Evolutionary conservation across 2,888 invertebrate genomes (phyloP).

Genomic region (Belgica antarctica): DNA sequence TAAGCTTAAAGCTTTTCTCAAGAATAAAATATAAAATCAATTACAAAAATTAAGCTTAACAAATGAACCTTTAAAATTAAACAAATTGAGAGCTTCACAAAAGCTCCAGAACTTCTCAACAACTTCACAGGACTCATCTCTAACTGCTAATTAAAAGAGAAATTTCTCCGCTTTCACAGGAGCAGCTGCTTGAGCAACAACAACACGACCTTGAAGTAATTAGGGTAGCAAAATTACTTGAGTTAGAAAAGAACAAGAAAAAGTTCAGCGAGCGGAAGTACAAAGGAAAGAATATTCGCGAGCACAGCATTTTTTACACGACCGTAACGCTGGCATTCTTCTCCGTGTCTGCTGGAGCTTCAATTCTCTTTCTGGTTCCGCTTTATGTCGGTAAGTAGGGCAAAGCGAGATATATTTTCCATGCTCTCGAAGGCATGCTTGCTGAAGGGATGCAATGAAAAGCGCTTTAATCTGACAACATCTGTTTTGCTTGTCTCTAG

Average conservation of each 20-base stretch:
- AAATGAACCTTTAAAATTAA: too few relatives aligned
- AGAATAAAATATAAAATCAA: too few relatives aligned
- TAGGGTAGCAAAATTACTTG: slow-evolving; percentile 61
- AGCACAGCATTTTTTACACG: slow-evolving; percentile 69
- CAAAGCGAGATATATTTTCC: background rate
- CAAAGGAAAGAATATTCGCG: slow-evolving; percentile 61
- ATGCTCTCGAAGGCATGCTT: background rate
- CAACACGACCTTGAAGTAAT: slow-evolving; percentile 67
- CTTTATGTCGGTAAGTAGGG: slow-evolving; percentile 59
- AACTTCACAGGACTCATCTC: background rate
- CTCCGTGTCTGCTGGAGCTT: slow-evolving; percentile 70
- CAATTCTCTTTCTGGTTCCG: slow-evolving; percentile 70
- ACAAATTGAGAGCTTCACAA: too few relatives aligned
- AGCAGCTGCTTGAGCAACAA: slow-evolving; percentile 73
- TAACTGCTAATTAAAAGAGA: background rate
- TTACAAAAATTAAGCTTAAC: too few relatives aligned
- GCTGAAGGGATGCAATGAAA: too few relatives aligned
- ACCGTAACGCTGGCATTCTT: slow-evolving; percentile 69
- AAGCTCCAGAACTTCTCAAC: too few relatives aligned
- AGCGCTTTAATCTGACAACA: slow-evolving; percentile 15
- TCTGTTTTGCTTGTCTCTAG: slow-evolving; percentile 50
- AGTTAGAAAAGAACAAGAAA: slow-evolving; percentile 57
- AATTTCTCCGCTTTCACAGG: slow-evolving; percentile 55
- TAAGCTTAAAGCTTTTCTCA: too few relatives aligned
- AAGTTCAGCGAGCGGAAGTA: slow-evolving; percentile 54